These are phyloP conservation scores for Rhyzopertha dominica DNA, from an alignment of 1,140 invertebrate genomes.

Conservation along the genomic window DNA sequence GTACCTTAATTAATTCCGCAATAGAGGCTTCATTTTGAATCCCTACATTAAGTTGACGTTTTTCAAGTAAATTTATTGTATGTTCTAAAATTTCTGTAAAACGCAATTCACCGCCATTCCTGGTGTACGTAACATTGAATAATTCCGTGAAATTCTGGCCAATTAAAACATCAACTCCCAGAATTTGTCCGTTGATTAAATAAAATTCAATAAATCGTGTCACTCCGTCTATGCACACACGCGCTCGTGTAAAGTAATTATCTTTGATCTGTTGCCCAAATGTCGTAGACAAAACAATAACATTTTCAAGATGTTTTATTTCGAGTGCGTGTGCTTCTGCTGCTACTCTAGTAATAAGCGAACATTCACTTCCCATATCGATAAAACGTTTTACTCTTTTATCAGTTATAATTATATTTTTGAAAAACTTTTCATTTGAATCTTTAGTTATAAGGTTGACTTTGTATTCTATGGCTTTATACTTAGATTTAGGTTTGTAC, in stretches of 20 bases:
- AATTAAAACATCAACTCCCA: constrained; percentile 12
- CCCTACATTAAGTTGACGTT: not conserved
- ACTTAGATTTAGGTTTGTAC: not conserved
- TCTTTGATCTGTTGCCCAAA: not conserved
- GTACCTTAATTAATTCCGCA: constrained; percentile 8
- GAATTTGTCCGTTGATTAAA: constrained; percentile 3
- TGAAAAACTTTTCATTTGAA: constrained; percentile 7
- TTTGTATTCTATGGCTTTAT: not conserved
- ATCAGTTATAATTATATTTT: not conserved
- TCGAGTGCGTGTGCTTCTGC: not conserved
- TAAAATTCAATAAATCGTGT: not conserved
- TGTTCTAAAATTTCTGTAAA: not conserved
- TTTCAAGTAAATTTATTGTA: not conserved
- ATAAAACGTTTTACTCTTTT: constrained; percentile 8
- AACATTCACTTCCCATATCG: constrained; percentile 17
- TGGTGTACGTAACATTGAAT: constrained; percentile 1
- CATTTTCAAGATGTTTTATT: not conserved
- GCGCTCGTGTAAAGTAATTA: not conserved
- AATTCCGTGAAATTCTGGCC: constrained; percentile 21
- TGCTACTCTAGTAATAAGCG: not conserved
- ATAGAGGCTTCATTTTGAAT: not conserved
- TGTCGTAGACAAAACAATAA: not conserved
- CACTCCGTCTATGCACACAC: constrained; percentile 2
- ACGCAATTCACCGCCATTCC: not conserved
- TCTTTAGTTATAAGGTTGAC: not conserved